Evolutionary conservation across 92 coral and sea anemone genomes (phyloP), one percentile per base, ranked within the genome.

Genomic region (Epizoanthus scotinus): DNA sequence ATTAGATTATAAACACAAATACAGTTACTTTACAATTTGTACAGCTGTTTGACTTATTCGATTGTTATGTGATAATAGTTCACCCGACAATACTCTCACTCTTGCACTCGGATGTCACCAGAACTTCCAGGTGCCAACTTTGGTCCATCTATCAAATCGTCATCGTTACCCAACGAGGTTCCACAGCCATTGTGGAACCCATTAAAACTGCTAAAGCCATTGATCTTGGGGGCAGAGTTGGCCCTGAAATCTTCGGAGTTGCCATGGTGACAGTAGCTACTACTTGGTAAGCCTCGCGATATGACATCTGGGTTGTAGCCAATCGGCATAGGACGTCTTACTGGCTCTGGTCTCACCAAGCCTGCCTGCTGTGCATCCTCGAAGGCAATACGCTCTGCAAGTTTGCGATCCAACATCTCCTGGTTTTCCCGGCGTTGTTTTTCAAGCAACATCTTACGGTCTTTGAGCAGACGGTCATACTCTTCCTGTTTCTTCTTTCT

Each of bases 341-440:
- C 70, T 13, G 91, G 89, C 22, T 87, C 88, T 29, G 92, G 84
- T 13, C 79, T 82, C 25, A 83, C 87, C 15, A 91, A 67, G 52
- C 99, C 98, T 15, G 87, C 92, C 50, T 89, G 83, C 65, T 91
- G 85, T 5, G 94, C 99, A 66, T 96, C 99, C 72, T 91, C 90
- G 64, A 85, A 84, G 66, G 93, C 99, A 34, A 96, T 79, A 63
- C 86, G 82, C 70, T 96, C 92, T 3, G 99, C 99, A 31, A 93
- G 83, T 60, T 79, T 73, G 29, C 96, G 91, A 66, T 96, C 99
- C 42, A 81, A 79, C 21, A 75, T 66, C 70, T 93, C 95, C 81
- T 95, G 98, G 24, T 85, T 82, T 7, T 94, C 98, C 62, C 91
- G 84, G 73, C 72, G 86, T 69, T 93, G 95, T 52, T 92, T 88